A percentile compares a stretch with the other conserved stretches of the same genome.
These are phyloP conservation scores for Polypedilum vanderplanki DNA, from an alignment of 1,140 invertebrate genomes.

Conservation along the genomic window DNA sequence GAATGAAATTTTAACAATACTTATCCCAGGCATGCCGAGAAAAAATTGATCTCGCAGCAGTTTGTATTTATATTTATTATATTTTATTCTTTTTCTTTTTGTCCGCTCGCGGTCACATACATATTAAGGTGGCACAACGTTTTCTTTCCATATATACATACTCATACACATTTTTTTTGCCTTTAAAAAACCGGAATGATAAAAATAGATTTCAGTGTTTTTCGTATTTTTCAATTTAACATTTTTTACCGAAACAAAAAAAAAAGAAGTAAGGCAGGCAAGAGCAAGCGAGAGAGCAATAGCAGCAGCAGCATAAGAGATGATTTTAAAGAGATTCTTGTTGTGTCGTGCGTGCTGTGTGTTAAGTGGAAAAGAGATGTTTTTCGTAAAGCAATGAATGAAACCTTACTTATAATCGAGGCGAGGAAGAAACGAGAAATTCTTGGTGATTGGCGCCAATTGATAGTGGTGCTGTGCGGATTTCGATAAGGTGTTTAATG, in stretches of 20 bases:
- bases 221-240: constrained; percentile 19
- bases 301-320: not conserved
- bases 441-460: constrained; percentile 7
- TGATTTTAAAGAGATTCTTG: not conserved
- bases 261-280: constrained; percentile 1
- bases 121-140: constrained; percentile 9
- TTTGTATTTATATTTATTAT: not conserved
- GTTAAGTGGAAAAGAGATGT: not conserved
- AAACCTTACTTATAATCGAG: not conserved
- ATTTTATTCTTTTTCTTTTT: not conserved
- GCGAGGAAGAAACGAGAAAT: not conserved
- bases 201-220: constrained; percentile 7
- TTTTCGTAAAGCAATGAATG: constrained; percentile 5
- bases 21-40: not conserved
- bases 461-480: not conserved
- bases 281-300: not conserved
- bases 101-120: constrained; percentile 4
- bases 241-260: constrained; percentile 19
- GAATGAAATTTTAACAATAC: not conserved
- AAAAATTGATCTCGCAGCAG: not conserved
- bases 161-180: not conserved
- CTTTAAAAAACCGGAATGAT: constrained; percentile 6
- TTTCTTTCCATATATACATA: not conserved
- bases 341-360: constrained; percentile 16
- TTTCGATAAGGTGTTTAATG: constrained; percentile 18